A percentile compares a stretch with the other conserved stretches of the same genome.
These are phyloP conservation scores for Drosophila quinaria DNA, from an alignment of 2,888 invertebrate genomes.

Conservation along the genomic window DNA sequence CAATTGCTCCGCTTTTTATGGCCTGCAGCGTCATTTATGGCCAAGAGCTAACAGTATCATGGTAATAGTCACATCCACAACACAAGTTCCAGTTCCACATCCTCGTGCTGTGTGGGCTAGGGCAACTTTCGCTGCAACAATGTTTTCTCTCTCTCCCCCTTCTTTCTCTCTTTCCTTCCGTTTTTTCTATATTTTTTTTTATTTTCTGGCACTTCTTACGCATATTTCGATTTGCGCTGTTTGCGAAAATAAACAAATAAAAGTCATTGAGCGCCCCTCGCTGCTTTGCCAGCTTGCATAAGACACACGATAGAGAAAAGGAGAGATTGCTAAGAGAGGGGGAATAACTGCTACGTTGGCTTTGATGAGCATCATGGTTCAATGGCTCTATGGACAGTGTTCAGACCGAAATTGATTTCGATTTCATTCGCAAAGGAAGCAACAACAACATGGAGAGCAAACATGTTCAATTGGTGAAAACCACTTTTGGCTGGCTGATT, in stretches of 20 bases:
- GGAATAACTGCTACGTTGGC: constrained; percentile 19
- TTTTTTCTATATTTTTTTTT: neutral
- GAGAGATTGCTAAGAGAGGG: too few species aligned
- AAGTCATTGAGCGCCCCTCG: constrained; percentile 53
- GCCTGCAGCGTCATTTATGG: constrained; percentile 65
- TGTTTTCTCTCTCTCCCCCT: constrained; percentile 28
- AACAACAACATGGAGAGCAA: constrained; percentile 29
- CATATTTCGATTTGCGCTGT: constrained; percentile 63
- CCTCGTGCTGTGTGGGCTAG: constrained; percentile 37
- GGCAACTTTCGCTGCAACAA: constrained; percentile 62
- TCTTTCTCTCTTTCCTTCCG: neutral
- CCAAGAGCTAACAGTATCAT: constrained; percentile 70
- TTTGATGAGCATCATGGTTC: constrained; percentile 75
- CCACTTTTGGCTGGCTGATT: constrained; percentile 70
- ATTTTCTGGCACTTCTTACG: constrained; percentile 48
- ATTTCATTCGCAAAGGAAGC: constrained; percentile 59
- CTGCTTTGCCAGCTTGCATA: constrained; percentile 41
- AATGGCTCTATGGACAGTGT: constrained; percentile 63
- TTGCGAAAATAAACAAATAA: constrained; percentile 69
- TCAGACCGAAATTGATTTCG: constrained; percentile 72
- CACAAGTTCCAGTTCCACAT: constrained; percentile 22
- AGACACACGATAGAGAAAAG: constrained; percentile 17
- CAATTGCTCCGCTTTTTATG: constrained; percentile 65
- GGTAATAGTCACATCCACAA: constrained; percentile 33
- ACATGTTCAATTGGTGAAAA: constrained; percentile 76